Evolutionary conservation across 2,113 vertebrate genomes (phyloP).

Genomic region (Nesoenas mayeri): DNA sequence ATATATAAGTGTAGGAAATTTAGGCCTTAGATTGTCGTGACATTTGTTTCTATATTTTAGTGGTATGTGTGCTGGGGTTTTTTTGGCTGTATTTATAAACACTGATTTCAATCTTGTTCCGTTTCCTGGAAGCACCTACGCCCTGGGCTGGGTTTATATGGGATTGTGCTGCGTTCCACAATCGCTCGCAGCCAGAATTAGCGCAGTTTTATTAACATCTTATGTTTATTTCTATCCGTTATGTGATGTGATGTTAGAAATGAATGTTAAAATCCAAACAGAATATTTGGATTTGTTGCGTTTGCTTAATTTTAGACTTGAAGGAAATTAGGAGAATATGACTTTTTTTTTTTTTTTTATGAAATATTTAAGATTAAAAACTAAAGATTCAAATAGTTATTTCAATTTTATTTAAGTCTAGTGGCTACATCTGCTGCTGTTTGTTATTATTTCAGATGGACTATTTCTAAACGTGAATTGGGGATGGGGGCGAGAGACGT

Average conservation of each 20-base stretch:
- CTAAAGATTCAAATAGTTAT: background rate
- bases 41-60: constrained; percentile 22
- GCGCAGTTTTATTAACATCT: background rate
- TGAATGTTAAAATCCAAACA: background rate
- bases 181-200: background rate
- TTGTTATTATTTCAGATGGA: background rate
- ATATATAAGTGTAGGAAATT: constrained; percentile 5
- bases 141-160: constrained; percentile 41
- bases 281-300: background rate
- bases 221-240: background rate
- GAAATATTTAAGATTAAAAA: background rate
- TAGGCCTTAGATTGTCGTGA: background rate
- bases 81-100: constrained; percentile 60
- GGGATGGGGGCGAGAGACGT: background rate
- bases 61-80: constrained; percentile 5
- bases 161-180: background rate
- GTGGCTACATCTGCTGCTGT: background rate
- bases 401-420: background rate
- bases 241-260: background rate
- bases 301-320: background rate
- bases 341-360: background rate
- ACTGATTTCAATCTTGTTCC: constrained; percentile 48
- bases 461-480: background rate
- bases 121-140: constrained; percentile 55
- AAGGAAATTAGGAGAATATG: background rate